Evolutionary conservation across 2,797 vertebrate genomes (phyloP).

Genomic region (Hyperoplus lanceolatus): DNA sequence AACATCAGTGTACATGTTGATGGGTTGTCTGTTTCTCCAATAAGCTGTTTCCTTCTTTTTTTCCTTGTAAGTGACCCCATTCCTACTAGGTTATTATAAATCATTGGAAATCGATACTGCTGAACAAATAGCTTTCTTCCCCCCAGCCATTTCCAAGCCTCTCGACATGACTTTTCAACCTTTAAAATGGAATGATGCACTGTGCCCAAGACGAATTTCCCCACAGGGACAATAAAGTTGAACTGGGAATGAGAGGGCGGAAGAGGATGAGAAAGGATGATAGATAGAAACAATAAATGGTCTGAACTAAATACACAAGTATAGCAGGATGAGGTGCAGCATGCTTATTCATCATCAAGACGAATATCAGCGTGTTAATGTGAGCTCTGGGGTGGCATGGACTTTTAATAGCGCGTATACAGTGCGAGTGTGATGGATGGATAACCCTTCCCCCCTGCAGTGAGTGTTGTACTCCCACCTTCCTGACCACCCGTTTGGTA

Average conservation of each 20-base stretch:
- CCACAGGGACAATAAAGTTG: no score
- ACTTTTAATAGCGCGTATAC: slow-evolving; percentile 41
- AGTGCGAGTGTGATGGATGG: slow-evolving; percentile 36
- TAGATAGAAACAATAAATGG: not conserved
- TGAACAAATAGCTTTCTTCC: not conserved
- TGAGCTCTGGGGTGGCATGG: slow-evolving; percentile 33
- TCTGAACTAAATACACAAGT: slow-evolving; percentile 36
- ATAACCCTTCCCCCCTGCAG: slow-evolving; percentile 4
- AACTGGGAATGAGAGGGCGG: not conserved
- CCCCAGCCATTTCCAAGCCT: not conserved
- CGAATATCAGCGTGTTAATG: slow-evolving; percentile 31
- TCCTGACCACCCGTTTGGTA: not conserved
- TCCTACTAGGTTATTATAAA: slow-evolving; percentile 2
- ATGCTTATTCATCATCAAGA: slow-evolving; percentile 58
- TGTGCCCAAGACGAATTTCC: no score
- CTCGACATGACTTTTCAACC: not conserved
- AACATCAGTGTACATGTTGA: not conserved
- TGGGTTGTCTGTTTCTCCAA: not conserved
- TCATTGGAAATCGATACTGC: not conserved
- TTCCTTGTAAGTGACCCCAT: not conserved
- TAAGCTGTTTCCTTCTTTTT: not conserved
- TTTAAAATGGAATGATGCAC: no score
- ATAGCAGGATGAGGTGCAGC: slow-evolving; percentile 30
- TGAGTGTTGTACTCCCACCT: slow-evolving; percentile 21
- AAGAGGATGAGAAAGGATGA: slow-evolving; percentile 5